These are phyloP conservation scores for Philaenus spumarius DNA, from an alignment of 1,140 invertebrate genomes.

Conservation along the genomic window DNA sequence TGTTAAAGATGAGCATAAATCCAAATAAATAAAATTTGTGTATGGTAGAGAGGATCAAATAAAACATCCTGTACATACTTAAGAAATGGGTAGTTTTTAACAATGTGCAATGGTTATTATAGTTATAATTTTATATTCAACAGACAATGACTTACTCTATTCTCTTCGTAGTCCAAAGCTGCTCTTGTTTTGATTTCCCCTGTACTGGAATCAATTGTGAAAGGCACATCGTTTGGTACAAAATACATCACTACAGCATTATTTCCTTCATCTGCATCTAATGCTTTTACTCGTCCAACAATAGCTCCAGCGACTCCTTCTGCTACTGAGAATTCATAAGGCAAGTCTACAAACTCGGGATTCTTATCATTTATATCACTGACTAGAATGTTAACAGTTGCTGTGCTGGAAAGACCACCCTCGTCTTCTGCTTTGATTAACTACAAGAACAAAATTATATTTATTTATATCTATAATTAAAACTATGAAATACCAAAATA, in stretches of 20 bases:
- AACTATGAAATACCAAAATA: too few species aligned
- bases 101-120: too few species aligned
- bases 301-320: conserved; percentile 63
- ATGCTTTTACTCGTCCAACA: conserved; percentile 73
- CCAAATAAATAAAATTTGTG: too few species aligned
- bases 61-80: too few species aligned
- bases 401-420: conserved; percentile 70
- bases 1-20: too few species aligned
- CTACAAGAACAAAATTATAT: conserved; percentile 42
- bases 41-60: too few species aligned
- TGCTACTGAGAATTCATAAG: conserved; percentile 73
- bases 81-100: too few species aligned
- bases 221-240: conserved; percentile 70
- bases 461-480: too few species aligned
- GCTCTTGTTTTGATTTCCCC: conserved; percentile 70
- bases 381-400: conserved; percentile 79
- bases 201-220: conserved; percentile 66
- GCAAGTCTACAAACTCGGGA: conserved; percentile 65
- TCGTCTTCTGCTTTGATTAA: conserved; percentile 79
- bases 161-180: conserved; percentile 76
- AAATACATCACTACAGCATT: conserved; percentile 50
- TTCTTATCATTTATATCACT: conserved; percentile 89
- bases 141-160: conserved; percentile 49
- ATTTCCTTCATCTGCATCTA: conserved; percentile 69
- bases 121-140: too few species aligned